Conservation (phyloP, 2,888 invertebrate genomes). For the Fabriciana adippe region DNA sequence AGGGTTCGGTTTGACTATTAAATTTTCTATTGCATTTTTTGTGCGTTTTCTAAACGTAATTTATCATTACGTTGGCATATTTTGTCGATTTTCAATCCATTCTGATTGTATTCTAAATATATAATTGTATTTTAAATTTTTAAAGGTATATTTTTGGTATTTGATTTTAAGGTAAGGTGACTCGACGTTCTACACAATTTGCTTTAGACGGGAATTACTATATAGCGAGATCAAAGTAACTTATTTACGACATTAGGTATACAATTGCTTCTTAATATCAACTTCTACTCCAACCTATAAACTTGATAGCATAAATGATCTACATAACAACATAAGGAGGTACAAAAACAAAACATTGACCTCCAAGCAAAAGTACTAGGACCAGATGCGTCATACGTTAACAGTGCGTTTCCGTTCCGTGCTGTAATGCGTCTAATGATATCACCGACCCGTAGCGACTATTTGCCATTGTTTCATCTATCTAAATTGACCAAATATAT, state of each 20-base stretch:
- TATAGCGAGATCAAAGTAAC: no score
- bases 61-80: neutral
- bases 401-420: conserved; percentile 35
- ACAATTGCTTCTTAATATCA: no score
- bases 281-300: neutral
- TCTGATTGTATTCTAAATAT: no score
- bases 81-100: no score
- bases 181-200: no score
- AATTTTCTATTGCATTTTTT: conserved; percentile 16
- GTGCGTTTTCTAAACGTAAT: neutral
- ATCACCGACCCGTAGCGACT: conserved; percentile 50
- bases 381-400: conserved; percentile 37
- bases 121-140: no score
- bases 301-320: neutral
- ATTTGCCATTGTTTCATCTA: conserved; percentile 40
- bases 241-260: no score
- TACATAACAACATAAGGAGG: conserved; percentile 15
- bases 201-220: no score
- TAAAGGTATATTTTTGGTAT: no score
- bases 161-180: no score
- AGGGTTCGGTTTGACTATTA: conserved; percentile 24
- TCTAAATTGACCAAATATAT: conserved; percentile 9
- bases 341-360: conserved; percentile 29
- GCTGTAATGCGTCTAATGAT: conserved; percentile 47
- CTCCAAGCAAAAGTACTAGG: conserved; percentile 30